A percentile compares a stretch with the other conserved stretches of the same genome.
These are phyloP conservation scores for Enoplosus armatus DNA, from an alignment of 2,797 vertebrate species.

Conservation along the genomic window DNA sequence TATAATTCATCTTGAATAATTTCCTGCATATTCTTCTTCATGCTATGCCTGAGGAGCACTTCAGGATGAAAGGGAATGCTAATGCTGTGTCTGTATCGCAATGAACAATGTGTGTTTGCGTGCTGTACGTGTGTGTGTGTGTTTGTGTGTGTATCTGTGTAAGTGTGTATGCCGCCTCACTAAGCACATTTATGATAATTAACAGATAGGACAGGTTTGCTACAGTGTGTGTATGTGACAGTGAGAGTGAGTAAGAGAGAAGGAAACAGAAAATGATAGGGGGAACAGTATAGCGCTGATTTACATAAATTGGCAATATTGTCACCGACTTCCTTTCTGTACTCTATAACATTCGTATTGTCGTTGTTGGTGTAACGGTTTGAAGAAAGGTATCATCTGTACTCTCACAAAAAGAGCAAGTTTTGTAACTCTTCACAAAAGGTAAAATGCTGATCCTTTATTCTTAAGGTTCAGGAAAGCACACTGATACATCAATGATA, in stretches of 20 bases:
- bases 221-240: constrained; percentile 48
- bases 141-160: constrained; percentile 13
- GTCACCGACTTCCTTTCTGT: constrained; percentile 35
- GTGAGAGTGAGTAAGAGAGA: constrained; percentile 40
- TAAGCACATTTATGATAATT: constrained; percentile 82
- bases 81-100: constrained; percentile 72
- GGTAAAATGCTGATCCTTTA: not conserved
- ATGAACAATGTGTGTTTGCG: constrained; percentile 64
- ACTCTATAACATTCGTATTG: constrained; percentile 16
- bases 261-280: constrained; percentile 49
- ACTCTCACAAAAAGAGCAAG: not conserved
- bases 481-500: not conserved
- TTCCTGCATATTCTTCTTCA: constrained; percentile 77
- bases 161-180: constrained; percentile 47
- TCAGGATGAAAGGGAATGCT: constrained; percentile 83
- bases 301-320: constrained; percentile 60
- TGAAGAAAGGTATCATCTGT: not conserved
- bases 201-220: constrained; percentile 71
- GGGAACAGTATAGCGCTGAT: constrained; percentile 34
- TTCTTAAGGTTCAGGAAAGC: not conserved
- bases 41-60: constrained; percentile 77
- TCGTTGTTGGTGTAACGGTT: constrained; percentile 22
- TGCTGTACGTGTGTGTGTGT: constrained; percentile 8
- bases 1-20: constrained; percentile 80
- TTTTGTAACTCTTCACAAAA: constrained; percentile 9